A percentile compares a stretch with the other conserved stretches of the same genome.
Evolutionary conservation across 2,888 invertebrate species (phyloP).

Genomic region (Neoscelio sp.): DNA sequence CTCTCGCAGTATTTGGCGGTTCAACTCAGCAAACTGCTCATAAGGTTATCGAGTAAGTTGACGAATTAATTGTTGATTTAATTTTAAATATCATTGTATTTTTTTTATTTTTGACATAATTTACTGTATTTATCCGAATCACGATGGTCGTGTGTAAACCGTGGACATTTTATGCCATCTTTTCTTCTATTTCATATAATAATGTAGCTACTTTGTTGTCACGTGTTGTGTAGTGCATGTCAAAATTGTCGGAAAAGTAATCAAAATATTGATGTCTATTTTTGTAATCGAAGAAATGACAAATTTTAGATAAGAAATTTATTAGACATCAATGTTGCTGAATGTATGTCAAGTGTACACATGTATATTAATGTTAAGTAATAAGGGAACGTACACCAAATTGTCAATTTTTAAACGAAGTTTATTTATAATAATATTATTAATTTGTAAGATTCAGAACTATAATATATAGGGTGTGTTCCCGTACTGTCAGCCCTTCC

Average conservation of each 20-base stretch:
- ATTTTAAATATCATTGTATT: constrained; percentile 24
- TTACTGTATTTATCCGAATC: constrained; percentile 13
- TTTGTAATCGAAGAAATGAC: neutral
- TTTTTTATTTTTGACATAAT: constrained; percentile 19
- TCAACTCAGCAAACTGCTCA: constrained; percentile 84
- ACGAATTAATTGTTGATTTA: constrained; percentile 26
- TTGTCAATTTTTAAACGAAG: too few relatives aligned
- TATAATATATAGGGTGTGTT: constrained; percentile 17
- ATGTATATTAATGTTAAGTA: constrained; percentile 26
- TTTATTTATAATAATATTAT: too few relatives aligned
- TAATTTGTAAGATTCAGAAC: constrained; percentile 11
- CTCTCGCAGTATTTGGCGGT: constrained; percentile 86
- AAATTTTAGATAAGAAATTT: constrained; percentile 21
- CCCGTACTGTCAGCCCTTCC: constrained; percentile 14
- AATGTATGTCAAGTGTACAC: constrained; percentile 34
- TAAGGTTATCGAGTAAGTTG: constrained; percentile 89
- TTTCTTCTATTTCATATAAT: constrained; percentile 47
- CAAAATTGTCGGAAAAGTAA: constrained; percentile 41
- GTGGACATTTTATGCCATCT: constrained; percentile 37
- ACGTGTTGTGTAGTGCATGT: constrained; percentile 74
- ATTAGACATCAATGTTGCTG: constrained; percentile 39
- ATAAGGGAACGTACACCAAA: too few relatives aligned
- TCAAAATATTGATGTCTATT: constrained; percentile 39
- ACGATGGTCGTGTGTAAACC: constrained; percentile 38
- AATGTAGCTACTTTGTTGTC: constrained; percentile 55